These are phyloP conservation scores for Setipinna tenuifilis DNA, from an alignment of 2,797 vertebrate genomes.

Conservation along the genomic window DNA sequence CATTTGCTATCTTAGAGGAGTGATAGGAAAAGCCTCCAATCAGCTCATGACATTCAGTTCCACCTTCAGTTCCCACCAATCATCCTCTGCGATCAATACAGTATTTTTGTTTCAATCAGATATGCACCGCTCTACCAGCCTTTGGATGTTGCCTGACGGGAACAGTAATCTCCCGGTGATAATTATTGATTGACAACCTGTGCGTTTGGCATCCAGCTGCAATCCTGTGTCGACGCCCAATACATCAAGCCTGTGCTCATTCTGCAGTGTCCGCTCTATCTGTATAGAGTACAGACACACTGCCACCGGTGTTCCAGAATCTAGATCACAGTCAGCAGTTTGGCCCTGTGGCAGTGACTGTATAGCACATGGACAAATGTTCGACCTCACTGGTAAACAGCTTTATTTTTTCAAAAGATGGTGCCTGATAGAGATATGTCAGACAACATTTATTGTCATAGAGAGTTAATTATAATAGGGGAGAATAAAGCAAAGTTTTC, in stretches of 20 bases:
- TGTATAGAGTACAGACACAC: not conserved
- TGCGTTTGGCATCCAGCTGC: slow-evolving; percentile 16
- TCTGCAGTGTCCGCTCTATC: not conserved
- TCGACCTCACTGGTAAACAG: slow-evolving; percentile 22
- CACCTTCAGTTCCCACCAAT: not conserved
- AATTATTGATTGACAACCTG: slow-evolving; percentile 9
- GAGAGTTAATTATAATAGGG: not conserved
- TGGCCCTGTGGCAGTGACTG: not conserved
- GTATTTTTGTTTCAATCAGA: no score
- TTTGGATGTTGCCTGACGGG: not conserved
- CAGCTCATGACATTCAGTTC: not conserved
- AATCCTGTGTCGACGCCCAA: not conserved
- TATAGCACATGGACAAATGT: slow-evolving; percentile 4
- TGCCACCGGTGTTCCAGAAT: not conserved
- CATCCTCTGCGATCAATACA: not conserved
- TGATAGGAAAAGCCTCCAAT: not conserved
- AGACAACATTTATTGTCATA: not conserved
- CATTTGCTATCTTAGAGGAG: not conserved
- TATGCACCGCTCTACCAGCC: not conserved
- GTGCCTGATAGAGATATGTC: not conserved
- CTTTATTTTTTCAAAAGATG: not conserved
- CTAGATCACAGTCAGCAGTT: slow-evolving; percentile 25
- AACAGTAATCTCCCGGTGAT: not conserved
- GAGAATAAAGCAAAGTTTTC: not conserved
- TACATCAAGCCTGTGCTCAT: not conserved